Conservation (phyloP, 2,888 invertebrate genomes). For the Cyclophora punctaria region DNA sequence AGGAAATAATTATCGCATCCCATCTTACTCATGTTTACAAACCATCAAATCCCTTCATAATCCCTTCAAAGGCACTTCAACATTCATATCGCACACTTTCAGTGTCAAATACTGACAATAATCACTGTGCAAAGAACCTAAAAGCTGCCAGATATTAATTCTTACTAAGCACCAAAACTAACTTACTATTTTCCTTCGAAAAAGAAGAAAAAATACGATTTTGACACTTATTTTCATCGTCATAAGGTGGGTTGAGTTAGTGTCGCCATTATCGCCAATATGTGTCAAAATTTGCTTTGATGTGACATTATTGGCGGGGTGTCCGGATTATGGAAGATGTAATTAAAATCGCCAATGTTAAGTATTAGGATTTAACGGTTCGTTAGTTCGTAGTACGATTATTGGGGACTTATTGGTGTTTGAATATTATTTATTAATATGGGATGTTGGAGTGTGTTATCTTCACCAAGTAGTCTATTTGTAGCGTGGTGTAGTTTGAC, state of each 20-base stretch:
- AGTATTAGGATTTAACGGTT: slow-evolving; percentile 1
- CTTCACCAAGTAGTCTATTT: too few species aligned
- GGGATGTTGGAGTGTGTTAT: too few species aligned
- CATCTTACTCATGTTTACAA: too few species aligned
- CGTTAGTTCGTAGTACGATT: background rate
- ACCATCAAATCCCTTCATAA: slow-evolving; percentile 17
- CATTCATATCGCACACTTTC: slow-evolving; percentile 49
- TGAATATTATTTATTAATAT: too few species aligned
- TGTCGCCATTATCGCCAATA: background rate
- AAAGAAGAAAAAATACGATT: background rate
- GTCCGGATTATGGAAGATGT: slow-evolving; percentile 37
- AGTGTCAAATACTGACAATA: slow-evolving; percentile 55
- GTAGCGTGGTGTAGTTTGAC: too few species aligned
- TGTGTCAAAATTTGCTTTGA: slow-evolving; percentile 38
- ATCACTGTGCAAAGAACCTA: slow-evolving; percentile 33
- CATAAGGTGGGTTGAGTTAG: slow-evolving; percentile 25
- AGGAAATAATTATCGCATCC: too few species aligned
- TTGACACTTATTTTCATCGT: background rate
- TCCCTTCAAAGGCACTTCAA: slow-evolving; percentile 44
- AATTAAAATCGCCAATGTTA: slow-evolving; percentile 33
- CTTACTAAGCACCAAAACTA: slow-evolving; percentile 26
- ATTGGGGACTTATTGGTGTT: too few species aligned
- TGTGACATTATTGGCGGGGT: slow-evolving; percentile 48
- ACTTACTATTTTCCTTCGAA: background rate
- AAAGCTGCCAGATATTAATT: slow-evolving; percentile 61